A percentile compares a stretch with the other conserved stretches of the same genome.
These are phyloP conservation scores for Prunella himalayana DNA, from an alignment of 2,113 vertebrate species.

Conservation along the genomic window DNA sequence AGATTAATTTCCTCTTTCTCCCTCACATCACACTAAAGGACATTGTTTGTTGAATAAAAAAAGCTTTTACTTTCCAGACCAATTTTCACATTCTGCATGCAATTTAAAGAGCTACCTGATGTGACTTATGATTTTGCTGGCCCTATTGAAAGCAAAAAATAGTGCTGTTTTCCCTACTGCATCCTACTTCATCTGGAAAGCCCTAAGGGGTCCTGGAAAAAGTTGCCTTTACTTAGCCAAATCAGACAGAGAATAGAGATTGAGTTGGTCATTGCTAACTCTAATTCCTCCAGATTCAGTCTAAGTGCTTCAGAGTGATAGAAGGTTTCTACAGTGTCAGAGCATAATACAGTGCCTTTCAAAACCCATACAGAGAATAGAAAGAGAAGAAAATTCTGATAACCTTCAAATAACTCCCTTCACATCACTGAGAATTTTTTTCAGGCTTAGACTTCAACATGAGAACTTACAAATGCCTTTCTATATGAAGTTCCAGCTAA, in stretches of 20 bases:
- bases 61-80: neutral
- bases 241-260: neutral
- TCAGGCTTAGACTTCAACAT: neutral
- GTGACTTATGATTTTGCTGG: slow-evolving; percentile 25
- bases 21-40: neutral
- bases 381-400: slow-evolving; percentile 10
- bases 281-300: neutral
- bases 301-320: neutral
- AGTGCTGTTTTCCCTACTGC: neutral
- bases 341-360: neutral
- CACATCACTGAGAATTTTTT: neutral
- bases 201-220: slow-evolving; percentile 9
- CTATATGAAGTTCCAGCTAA: neutral
- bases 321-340: neutral
- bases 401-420: slow-evolving; percentile 6
- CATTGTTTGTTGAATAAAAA: slow-evolving; percentile 5
- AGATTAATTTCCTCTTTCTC: neutral
- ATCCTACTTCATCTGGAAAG: slow-evolving; percentile 24
- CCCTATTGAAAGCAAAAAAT: slow-evolving; percentile 30
- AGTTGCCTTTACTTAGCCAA: neutral
- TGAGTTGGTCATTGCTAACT: neutral
- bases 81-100: neutral
- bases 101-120: neutral
- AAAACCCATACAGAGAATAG: neutral
- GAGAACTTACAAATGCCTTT: slow-evolving; percentile 5